A percentile compares a stretch with the other conserved stretches of the same genome.
phyloP scores from a whole-genome alignment of 2,113 vertebrate genomes.

The Synodontis membranacea region DNA sequence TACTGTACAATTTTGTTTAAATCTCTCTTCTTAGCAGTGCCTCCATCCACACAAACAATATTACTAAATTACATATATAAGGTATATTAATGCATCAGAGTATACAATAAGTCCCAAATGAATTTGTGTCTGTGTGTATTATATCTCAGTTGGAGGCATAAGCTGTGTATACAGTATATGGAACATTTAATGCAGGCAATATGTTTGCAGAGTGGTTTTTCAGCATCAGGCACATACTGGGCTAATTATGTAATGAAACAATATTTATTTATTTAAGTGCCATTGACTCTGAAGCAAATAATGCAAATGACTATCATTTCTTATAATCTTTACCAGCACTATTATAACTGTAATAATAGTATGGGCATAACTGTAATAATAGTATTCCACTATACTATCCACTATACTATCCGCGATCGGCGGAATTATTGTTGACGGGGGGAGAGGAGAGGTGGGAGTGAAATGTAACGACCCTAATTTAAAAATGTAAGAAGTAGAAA shows the following conservation, averaged over 20 bases:
- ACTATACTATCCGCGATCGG: no score
- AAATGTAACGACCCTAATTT: no score
- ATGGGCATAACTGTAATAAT: no score
- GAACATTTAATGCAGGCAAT: neutral
- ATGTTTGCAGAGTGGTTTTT: neutral
- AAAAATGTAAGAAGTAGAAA: no score
- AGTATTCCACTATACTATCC: no score
- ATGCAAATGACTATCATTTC: neutral
- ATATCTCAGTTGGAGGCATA: neutral
- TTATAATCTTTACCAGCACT: neutral
- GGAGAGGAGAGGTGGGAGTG: no score
- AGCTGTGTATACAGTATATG: neutral
- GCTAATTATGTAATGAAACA: neutral
- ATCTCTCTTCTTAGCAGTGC: neutral
- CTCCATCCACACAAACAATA: neutral
- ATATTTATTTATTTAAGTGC: neutral
- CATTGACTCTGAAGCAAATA: neutral
- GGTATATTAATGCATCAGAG: neutral
- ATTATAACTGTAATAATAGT: neutral
- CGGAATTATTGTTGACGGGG: no score
- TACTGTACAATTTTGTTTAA: conserved; percentile 19
- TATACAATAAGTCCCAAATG: neutral
- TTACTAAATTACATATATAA: neutral
- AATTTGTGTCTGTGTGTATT: neutral
- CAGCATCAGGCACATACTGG: neutral